These are phyloP conservation scores for Cerastis leucographa DNA, from an alignment of 2,888 invertebrate species.

Conservation along the genomic window DNA sequence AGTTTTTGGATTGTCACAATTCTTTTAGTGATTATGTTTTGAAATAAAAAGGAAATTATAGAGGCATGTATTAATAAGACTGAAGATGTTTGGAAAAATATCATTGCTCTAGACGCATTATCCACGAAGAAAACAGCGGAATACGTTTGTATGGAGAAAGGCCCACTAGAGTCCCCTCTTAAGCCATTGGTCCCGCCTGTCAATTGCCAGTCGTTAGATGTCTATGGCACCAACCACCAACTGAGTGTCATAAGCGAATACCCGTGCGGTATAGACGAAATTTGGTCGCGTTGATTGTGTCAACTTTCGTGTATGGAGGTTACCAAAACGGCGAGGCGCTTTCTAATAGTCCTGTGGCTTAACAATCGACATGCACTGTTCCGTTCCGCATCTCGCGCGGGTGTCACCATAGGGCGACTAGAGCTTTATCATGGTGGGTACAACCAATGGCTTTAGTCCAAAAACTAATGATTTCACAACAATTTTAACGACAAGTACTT, in stretches of 20 bases:
- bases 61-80: too few relatives aligned
- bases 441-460: neutral
- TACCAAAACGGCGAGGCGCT: neutral
- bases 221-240: too few relatives aligned
- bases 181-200: too few relatives aligned
- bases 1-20: too few relatives aligned
- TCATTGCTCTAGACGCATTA: too few relatives aligned
- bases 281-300: neutral
- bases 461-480: constrained; percentile 7
- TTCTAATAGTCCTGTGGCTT: neutral
- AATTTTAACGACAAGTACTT: constrained; percentile 10
- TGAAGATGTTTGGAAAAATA: too few relatives aligned
- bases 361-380: neutral
- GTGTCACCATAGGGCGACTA: neutral
- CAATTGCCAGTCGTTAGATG: too few relatives aligned
- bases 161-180: too few relatives aligned
- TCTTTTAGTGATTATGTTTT: too few relatives aligned
- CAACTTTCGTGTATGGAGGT: neutral
- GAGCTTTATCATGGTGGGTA: neutral
- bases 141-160: too few relatives aligned
- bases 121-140: too few relatives aligned
- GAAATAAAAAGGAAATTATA: too few relatives aligned
- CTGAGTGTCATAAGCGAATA: neutral
- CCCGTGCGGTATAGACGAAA: neutral
- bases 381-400: neutral